A percentile compares a stretch with the other conserved stretches of the same genome.
phyloP scores from a whole-genome alignment of 2,113 vertebrate genomes.

The Cervus canadensis region DNA sequence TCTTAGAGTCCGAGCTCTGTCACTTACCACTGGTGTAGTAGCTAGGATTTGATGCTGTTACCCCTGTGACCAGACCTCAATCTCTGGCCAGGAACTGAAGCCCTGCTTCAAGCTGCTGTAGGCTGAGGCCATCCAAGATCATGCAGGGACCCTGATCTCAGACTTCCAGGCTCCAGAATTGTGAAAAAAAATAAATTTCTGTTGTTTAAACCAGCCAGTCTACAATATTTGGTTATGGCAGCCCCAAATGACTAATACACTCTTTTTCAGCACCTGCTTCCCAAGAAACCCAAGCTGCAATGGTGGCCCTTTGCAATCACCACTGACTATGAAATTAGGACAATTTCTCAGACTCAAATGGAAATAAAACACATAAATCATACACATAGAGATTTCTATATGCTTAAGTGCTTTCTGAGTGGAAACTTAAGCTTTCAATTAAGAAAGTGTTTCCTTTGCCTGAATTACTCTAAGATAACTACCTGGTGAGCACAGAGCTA shows the following conservation, averaged over 20 bases:
- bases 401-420: neutral
- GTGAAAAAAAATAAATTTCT: neutral
- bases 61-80: neutral
- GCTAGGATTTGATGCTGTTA: neutral
- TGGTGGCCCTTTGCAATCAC: neutral
- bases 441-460: neutral
- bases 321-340: neutral
- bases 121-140: neutral
- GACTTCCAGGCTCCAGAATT: neutral
- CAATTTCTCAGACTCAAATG: neutral
- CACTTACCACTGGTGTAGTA: neutral
- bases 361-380: slow-evolving; percentile 24
- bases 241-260: neutral
- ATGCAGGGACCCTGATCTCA: neutral
- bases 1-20: neutral
- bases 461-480: slow-evolving; percentile 24
- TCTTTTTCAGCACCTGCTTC: neutral
- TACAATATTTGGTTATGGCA: neutral
- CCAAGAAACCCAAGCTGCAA: neutral
- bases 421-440: slow-evolving; percentile 16
- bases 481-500: neutral
- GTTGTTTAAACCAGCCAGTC: neutral
- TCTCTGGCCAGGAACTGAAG: neutral
- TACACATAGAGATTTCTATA: neutral
- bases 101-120: neutral